Evolutionary conservation across 2,113 vertebrate species (phyloP), one percentile per base, ranked within the genome.

Genomic region (Sialia sialis): DNA sequence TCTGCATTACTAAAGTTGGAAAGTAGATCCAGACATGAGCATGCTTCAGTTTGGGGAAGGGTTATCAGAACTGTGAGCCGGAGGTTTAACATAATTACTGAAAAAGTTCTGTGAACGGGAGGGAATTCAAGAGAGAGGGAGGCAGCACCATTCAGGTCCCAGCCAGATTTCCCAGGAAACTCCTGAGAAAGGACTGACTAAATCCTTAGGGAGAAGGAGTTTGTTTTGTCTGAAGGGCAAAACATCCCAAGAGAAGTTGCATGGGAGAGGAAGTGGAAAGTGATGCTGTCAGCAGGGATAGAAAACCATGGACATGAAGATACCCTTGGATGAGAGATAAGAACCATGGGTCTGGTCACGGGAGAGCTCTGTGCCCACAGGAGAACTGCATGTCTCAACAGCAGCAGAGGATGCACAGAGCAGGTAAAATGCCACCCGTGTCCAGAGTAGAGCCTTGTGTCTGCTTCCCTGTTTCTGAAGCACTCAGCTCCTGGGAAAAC

Each of bases 261-360:
- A 76, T 80, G 74, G 32, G 55, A 87, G 81, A 90, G 84, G 81
- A 93, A 91, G 59, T 32, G 7, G 49, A 30, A 91, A 93, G 38
- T 12, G 16, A 19, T 55, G 34, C 43, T 79, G 23, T 80, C 70
- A 75, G 49, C 38, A 77, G 38, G 36, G 67, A 49, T 2, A 66
- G 44, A 93, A 93, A 67, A 39, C 25, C 14, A 58, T 58, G 55
- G 26, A 38, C 0, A 0, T 32, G 48, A 84, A 72, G 56, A 70
- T 2, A 1, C 19, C 2, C 2, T 56, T 32, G 49, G 44, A 64
- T 64, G 41, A 60, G 60, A 74, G 43, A n/a, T 32, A 32, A 34
- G 44, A 76, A 34, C 13, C 4, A 0, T 21, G 38, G 22, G 4
- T 46, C 54, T 41, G 38, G 16, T 68, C 1, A 0, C 19, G 26